A percentile compares a stretch with the other conserved stretches of the same genome.
These are phyloP conservation scores for Cephalopholis sonnerati DNA, from an alignment of 2,113 vertebrate genomes.

Conservation along the genomic window DNA sequence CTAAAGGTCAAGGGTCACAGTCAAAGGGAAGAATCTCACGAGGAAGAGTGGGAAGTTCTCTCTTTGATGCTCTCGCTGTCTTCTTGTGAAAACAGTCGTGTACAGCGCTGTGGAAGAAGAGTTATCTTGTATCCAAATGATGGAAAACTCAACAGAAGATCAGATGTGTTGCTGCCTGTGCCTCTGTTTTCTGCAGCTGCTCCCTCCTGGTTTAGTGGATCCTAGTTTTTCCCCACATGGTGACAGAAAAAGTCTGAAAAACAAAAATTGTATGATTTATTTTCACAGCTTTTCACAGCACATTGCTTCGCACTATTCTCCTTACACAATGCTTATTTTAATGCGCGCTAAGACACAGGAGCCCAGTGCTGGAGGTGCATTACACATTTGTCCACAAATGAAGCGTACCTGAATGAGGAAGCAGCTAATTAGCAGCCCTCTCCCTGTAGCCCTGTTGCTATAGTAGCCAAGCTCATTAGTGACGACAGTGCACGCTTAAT, in stretches of 20 bases:
- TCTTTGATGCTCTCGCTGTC: conserved; percentile 9
- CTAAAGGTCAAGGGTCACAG: conserved; percentile 37
- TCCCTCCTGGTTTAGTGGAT: conserved; percentile 56
- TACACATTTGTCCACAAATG: conserved; percentile 25
- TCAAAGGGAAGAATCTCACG: not conserved
- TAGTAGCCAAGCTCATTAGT: conserved; percentile 62
- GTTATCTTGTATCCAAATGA: conserved; percentile 18
- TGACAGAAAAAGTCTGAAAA: conserved; percentile 64
- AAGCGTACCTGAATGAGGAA: conserved; percentile 44
- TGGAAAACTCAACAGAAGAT: conserved; percentile 23
- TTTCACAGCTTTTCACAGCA: conserved; percentile 37
- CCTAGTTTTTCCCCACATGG: conserved; percentile 63
- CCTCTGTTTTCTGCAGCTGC: not conserved
- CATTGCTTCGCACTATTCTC: not conserved
- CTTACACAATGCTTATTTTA: conserved; percentile 8
- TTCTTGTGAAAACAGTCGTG: not conserved
- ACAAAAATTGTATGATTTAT: conserved; percentile 30
- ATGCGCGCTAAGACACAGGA: conserved; percentile 9
- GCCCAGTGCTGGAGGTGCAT: conserved; percentile 15
- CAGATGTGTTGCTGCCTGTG: not conserved
- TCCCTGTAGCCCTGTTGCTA: conserved; percentile 61
- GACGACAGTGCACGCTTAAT: conserved; percentile 19
- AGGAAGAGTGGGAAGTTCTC: conserved; percentile 15
- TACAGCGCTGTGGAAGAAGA: conserved; percentile 5
- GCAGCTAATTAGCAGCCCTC: conserved; percentile 59